Percentiles rank a stretch among this genome's conserved stretches.
phyloP scores from a whole-genome alignment of 2,888 invertebrate species.

The Parelbella ahira region DNA sequence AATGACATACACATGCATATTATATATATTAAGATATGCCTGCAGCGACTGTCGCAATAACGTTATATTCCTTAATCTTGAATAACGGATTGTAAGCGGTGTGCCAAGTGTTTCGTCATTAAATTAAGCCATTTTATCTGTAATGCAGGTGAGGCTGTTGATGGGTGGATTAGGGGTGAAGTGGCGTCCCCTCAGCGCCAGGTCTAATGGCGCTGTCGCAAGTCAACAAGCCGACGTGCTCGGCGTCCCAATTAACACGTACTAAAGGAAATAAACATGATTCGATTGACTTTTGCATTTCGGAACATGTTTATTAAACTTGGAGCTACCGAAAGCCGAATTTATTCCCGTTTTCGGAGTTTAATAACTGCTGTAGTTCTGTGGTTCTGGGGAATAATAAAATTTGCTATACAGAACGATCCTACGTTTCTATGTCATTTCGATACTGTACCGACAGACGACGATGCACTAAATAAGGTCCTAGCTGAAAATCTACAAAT shows the following conservation, averaged over 20 bases:
- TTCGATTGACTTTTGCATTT: constrained; percentile 40
- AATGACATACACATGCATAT: no score
- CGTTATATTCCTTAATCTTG: no score
- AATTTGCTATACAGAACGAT: no score
- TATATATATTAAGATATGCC: no score
- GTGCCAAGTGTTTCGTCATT: no score
- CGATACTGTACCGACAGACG: no score
- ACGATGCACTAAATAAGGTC: no score
- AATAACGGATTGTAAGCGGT: no score
- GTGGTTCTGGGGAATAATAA: no score
- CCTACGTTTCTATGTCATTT: no score
- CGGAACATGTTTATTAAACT: constrained; percentile 26
- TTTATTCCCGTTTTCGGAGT: constrained; percentile 12
- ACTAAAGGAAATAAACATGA: constrained; percentile 54
- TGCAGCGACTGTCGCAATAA: no score
- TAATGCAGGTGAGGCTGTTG: constrained; percentile 1
- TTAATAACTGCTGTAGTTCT: constrained; percentile 12
- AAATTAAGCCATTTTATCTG: constrained; percentile 4
- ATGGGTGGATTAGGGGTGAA: constrained; percentile 28
- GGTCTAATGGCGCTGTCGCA: constrained; percentile 59
- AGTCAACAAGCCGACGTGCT: constrained; percentile 67
- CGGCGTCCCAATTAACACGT: constrained; percentile 60
- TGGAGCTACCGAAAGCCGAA: constrained; percentile 11
- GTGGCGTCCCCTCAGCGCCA: constrained; percentile 30
- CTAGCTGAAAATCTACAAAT: no score